phyloP scores from a whole-genome alignment of 2,797 vertebrate species.

The Anisognathus igniventris region DNA sequence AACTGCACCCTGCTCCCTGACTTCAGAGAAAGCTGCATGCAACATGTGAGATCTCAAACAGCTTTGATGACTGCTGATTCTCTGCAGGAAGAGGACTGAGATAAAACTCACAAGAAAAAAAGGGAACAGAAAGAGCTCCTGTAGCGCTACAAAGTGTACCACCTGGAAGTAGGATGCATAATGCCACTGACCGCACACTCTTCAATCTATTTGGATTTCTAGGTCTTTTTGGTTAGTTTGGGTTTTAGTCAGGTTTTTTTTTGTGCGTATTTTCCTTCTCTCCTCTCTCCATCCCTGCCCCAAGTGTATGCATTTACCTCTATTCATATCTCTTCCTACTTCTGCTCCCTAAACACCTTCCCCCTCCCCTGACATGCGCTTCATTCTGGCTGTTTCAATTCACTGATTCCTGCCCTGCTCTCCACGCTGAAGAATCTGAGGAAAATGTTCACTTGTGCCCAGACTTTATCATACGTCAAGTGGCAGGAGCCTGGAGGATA shows the following conservation, averaged over 20 bases:
- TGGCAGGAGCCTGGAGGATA: background rate
- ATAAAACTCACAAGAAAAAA: background rate
- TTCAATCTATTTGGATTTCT: background rate
- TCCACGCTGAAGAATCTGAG: rapidly evolving
- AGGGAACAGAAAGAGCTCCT: background rate
- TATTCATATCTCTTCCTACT: background rate
- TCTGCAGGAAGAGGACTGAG: background rate
- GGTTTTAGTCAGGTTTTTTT: rapidly evolving
- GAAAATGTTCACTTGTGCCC: background rate
- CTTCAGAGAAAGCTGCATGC: background rate
- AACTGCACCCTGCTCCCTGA: background rate
- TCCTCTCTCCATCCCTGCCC: rapidly evolving
- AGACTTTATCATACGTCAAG: background rate
- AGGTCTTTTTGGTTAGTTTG: background rate
- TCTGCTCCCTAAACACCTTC: background rate
- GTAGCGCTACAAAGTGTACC: background rate
- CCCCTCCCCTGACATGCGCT: background rate
- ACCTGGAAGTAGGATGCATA: background rate
- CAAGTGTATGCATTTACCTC: background rate
- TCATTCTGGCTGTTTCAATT: background rate
- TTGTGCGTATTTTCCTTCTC: background rate
- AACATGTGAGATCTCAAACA: background rate
- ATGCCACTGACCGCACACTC: background rate
- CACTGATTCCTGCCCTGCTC: background rate
- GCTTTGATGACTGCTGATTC: background rate